Percentiles rank a stretch among this genome's conserved stretches.
These are phyloP conservation scores for Thymallus thymallus DNA, from an alignment of 2,113 vertebrate genomes.

Conservation along the genomic window DNA sequence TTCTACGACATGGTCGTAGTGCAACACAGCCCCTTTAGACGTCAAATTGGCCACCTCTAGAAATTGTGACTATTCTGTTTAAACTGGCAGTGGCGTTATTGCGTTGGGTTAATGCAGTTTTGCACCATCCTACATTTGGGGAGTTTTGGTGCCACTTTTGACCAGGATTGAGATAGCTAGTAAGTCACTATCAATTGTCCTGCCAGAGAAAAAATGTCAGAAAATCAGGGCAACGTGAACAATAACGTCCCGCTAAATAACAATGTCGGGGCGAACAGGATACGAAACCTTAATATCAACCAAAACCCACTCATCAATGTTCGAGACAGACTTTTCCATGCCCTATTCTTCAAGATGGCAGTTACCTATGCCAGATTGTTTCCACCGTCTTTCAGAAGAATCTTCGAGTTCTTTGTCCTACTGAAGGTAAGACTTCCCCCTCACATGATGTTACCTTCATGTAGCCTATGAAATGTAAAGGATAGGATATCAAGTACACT, in stretches of 20 bases:
- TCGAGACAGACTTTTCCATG: constrained; percentile 94
- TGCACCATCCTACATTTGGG: not conserved
- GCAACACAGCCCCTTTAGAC: not conserved
- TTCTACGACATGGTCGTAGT: not conserved
- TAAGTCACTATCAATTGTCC: not conserved
- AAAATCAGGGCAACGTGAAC: constrained; percentile 80
- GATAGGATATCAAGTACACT: no score
- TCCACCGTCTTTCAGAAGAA: constrained; percentile 89
- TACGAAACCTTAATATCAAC: constrained; percentile 88
- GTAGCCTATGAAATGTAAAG: no score
- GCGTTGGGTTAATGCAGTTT: not conserved
- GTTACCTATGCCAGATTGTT: constrained; percentile 98
- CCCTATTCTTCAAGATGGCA: constrained; percentile 98
- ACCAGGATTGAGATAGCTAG: constrained; percentile 12
- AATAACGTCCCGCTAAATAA: constrained; percentile 78
- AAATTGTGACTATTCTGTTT: not conserved
- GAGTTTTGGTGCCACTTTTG: constrained; percentile 13
- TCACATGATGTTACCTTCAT: not conserved
- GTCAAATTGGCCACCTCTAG: not conserved
- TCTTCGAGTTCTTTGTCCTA: constrained; percentile 95
- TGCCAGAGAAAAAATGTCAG: constrained; percentile 78
- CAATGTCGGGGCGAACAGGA: constrained; percentile 78
- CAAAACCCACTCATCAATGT: constrained; percentile 97
- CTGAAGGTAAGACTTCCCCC: constrained; percentile 82
- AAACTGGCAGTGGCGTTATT: not conserved